Evolutionary conservation across 2,113 vertebrate genomes (phyloP).

Genomic region (Bufo gargarizans): DNA sequence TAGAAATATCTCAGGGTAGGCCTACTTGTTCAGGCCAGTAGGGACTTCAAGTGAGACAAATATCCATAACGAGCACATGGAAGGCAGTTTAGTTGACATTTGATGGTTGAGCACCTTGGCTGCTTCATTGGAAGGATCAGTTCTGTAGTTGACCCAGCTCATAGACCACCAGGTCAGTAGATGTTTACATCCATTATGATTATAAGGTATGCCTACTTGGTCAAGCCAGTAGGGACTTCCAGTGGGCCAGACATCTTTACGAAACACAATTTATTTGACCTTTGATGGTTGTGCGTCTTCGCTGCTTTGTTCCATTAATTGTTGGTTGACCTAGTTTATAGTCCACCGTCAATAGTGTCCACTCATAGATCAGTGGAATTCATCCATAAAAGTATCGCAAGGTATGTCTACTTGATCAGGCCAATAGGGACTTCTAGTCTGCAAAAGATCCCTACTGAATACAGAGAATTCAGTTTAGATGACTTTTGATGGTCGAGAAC

Average conservation of each 20-base stretch:
- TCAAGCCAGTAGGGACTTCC: not conserved
- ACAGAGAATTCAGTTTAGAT: not conserved
- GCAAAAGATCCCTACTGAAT: not conserved
- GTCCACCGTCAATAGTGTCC: not conserved
- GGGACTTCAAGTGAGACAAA: too few relatives aligned
- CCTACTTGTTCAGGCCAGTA: too few relatives aligned
- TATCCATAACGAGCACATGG: too few relatives aligned
- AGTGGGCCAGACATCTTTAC: not conserved
- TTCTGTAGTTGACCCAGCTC: not conserved
- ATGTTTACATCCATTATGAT: too few relatives aligned
- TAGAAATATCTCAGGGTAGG: too few relatives aligned
- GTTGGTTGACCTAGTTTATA: not conserved
- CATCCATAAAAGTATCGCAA: too few relatives aligned
- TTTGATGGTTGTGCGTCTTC: not conserved
- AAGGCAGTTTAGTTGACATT: too few relatives aligned
- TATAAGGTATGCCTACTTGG: not conserved
- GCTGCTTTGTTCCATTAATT: not conserved
- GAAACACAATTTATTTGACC: not conserved
- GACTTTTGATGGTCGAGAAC: not conserved
- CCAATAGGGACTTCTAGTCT: not conserved
- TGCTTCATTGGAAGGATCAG: not conserved
- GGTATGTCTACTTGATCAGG: not conserved
- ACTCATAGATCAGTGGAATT: too few relatives aligned
- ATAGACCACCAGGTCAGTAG: too few relatives aligned
- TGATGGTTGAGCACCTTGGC: not conserved